phyloP scores from a whole-genome alignment of 2,113 vertebrate genomes.

The Onychostoma macrolepis region DNA sequence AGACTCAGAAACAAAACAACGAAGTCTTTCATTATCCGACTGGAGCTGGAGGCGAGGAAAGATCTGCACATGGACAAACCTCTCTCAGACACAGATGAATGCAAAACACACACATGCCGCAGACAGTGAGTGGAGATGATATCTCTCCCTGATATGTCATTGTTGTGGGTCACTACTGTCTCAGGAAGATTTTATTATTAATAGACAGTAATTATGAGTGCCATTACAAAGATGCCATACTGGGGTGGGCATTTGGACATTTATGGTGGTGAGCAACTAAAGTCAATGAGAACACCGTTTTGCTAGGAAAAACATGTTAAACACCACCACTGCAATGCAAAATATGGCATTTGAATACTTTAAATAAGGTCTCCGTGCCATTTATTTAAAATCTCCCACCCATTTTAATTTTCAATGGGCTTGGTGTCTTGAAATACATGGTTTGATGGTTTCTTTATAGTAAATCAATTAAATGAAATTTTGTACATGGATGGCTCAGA shows the following conservation, averaged over 20 bases:
- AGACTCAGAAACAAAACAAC: slow-evolving; percentile 16
- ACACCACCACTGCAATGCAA: background rate
- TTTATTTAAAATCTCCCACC: background rate
- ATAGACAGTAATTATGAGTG: background rate
- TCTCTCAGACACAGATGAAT: background rate
- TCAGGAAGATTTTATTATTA: background rate
- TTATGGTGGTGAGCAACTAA: background rate
- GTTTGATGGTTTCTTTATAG: background rate
- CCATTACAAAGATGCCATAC: background rate
- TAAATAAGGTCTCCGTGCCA: background rate
- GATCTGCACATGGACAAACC: slow-evolving; percentile 2
- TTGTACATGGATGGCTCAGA: background rate
- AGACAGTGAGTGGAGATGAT: background rate
- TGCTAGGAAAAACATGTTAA: background rate
- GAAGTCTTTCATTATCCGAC: background rate
- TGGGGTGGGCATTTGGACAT: background rate
- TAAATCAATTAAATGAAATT: background rate
- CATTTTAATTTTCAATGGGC: background rate
- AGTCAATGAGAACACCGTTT: background rate
- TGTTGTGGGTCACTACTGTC: background rate
- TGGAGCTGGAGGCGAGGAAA: slow-evolving; percentile 21
- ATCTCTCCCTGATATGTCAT: background rate
- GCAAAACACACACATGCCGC: background rate
- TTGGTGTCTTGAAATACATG: background rate
- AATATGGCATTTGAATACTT: background rate